Conservation (phyloP, 2,888 invertebrate genomes). For the Metallyticus violacea region DNA sequence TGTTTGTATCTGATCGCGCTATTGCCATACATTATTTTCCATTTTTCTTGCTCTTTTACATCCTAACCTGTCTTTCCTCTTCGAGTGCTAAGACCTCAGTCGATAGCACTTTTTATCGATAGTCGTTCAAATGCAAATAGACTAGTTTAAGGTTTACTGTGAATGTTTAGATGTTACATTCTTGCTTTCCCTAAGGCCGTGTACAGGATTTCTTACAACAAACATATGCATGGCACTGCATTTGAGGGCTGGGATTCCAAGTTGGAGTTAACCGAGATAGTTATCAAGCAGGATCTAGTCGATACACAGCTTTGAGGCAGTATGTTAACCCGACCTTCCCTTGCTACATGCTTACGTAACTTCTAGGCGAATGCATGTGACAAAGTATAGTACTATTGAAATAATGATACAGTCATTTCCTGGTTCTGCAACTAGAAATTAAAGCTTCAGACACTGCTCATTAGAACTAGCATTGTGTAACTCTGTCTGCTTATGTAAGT, state of each 20-base stretch:
- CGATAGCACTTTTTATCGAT: too few species aligned
- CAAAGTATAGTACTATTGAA: neutral
- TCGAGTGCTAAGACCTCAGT: too few species aligned
- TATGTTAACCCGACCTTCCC: neutral
- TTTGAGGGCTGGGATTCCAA: too few species aligned
- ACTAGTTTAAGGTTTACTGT: neutral
- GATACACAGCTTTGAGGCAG: neutral
- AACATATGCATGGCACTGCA: neutral
- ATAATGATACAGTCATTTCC: neutral
- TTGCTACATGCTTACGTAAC: neutral
- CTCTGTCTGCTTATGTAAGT: neutral
- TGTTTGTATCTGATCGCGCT: too few species aligned
- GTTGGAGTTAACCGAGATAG: neutral
- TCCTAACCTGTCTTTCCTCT: too few species aligned
- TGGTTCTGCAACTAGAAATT: neutral
- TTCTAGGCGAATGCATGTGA: neutral
- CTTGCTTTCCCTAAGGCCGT: neutral
- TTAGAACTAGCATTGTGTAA: neutral
- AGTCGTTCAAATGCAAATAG: too few species aligned
- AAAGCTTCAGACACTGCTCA: neutral
- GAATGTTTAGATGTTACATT: neutral
- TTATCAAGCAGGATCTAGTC: neutral
- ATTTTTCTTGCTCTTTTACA: too few species aligned
- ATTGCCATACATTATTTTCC: too few species aligned
- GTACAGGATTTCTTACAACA: neutral